Conservation (phyloP, 2,797 vertebrate genomes). For the Premnoplex brunnescens region DNA sequence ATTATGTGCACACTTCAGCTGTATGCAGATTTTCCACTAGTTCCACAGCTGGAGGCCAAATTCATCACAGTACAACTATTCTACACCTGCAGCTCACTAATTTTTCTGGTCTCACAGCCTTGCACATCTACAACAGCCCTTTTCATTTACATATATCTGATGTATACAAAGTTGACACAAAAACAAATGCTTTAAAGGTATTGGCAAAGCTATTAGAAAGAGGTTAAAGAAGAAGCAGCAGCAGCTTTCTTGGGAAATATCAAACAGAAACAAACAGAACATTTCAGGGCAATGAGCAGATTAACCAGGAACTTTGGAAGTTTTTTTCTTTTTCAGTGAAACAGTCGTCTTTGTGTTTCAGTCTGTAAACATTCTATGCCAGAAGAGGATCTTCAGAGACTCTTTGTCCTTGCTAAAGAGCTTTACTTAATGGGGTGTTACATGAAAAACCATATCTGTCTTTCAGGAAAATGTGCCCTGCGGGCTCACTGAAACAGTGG, state of each 20-base stretch:
- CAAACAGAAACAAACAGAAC: conserved; percentile 4
- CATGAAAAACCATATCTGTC: conserved; percentile 38
- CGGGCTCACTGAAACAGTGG: background rate
- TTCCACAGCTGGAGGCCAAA: background rate
- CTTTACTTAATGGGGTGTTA: conserved; percentile 56
- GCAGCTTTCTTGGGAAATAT: background rate
- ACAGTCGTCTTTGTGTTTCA: background rate
- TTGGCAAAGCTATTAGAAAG: background rate
- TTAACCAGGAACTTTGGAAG: background rate
- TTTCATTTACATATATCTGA: background rate
- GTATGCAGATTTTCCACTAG: background rate
- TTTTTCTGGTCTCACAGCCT: background rate
- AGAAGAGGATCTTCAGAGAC: conserved; percentile 19
- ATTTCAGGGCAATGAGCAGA: background rate
- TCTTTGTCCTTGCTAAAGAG: conserved; percentile 55
- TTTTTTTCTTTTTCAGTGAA: background rate
- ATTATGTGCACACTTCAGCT: background rate
- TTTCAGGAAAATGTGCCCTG: conserved; percentile 38
- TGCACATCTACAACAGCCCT: background rate
- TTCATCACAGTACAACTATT: background rate
- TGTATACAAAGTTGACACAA: background rate
- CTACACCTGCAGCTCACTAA: background rate
- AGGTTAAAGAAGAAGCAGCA: background rate
- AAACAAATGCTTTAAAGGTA: background rate
- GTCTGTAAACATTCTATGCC: background rate